A percentile compares a stretch with the other conserved stretches of the same genome.
Conservation (phyloP, 2,888 invertebrate species). For the Eupithecia subfuscata region DNA sequence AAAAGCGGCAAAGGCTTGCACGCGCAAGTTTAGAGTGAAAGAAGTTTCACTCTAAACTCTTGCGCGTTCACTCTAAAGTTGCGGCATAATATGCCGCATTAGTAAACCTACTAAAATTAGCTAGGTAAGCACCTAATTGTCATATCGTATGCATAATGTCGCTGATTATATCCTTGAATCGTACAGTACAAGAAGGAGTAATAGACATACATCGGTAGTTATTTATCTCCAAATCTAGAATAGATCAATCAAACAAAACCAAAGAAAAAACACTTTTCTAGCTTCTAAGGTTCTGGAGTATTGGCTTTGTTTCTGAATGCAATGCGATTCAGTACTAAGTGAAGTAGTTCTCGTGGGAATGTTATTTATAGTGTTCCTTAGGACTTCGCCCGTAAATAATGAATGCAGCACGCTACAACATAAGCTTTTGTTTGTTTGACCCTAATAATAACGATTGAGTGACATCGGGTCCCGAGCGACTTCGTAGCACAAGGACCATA, state of each 20-base stretch:
- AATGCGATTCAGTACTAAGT: background rate
- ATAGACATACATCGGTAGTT: too few relatives aligned
- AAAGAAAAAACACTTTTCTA: background rate
- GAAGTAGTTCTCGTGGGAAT: slow-evolving; percentile 2
- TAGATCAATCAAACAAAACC: background rate
- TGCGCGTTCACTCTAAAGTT: too few relatives aligned
- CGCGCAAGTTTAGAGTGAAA: too few relatives aligned
- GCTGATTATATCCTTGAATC: too few relatives aligned
- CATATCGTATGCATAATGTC: too few relatives aligned
- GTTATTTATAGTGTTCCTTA: slow-evolving; percentile 7
- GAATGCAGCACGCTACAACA: slow-evolving; percentile 4
- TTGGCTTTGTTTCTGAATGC: background rate
- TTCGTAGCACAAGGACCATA: background rate
- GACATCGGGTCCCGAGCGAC: slow-evolving; percentile 2
- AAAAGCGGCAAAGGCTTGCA: background rate
- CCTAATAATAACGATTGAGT: slow-evolving; percentile 14
- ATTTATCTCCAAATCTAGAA: background rate
- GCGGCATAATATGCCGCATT: too few relatives aligned
- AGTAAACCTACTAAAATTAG: background rate
- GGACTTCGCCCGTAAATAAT: background rate
- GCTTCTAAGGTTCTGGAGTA: background rate
- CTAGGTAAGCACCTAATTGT: too few relatives aligned
- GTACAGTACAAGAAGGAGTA: background rate
- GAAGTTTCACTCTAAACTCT: background rate
- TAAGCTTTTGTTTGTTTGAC: background rate